A percentile compares a stretch with the other conserved stretches of the same genome.
These are phyloP conservation scores for Sisor rabdophorus DNA, from an alignment of 2,113 vertebrate genomes.

Conservation along the genomic window DNA sequence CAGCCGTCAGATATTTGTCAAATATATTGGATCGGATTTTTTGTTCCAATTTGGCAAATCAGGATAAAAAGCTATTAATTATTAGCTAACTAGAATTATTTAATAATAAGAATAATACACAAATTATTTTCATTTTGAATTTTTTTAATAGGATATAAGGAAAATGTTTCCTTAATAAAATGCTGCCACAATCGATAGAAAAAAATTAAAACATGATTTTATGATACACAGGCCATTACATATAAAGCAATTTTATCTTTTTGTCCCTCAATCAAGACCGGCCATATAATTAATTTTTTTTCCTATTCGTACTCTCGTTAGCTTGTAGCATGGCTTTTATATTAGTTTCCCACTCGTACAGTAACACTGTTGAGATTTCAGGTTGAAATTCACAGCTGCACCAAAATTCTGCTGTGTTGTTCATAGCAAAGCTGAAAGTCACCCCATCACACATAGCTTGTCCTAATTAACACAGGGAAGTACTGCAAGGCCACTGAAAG, in stretches of 20 bases:
- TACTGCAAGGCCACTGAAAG: slow-evolving; percentile 55
- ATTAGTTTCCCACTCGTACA: slow-evolving; percentile 42
- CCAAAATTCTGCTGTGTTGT: slow-evolving; percentile 37
- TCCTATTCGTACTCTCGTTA: background rate
- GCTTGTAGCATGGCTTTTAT: background rate
- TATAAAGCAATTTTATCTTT: background rate
- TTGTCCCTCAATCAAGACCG: background rate
- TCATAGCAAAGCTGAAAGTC: slow-evolving; percentile 50
- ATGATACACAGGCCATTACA: no score
- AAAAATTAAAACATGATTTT: no score
- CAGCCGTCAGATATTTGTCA: background rate
- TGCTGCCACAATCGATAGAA: no score
- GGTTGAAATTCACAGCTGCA: slow-evolving; percentile 51
- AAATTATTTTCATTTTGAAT: no score
- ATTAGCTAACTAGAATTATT: background rate
- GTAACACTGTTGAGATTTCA: slow-evolving; percentile 61
- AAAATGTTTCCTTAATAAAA: no score
- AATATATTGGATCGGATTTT: no score
- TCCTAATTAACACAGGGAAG: slow-evolving; percentile 64
- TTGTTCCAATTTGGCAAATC: background rate
- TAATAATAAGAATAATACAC: no score
- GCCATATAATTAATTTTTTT: background rate
- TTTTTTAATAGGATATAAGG: no score
- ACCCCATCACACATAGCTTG: slow-evolving; percentile 60
- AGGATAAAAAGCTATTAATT: background rate